Conservation (phyloP, 1,140 invertebrate genomes). For the Brachionus paranguensis region DNA sequence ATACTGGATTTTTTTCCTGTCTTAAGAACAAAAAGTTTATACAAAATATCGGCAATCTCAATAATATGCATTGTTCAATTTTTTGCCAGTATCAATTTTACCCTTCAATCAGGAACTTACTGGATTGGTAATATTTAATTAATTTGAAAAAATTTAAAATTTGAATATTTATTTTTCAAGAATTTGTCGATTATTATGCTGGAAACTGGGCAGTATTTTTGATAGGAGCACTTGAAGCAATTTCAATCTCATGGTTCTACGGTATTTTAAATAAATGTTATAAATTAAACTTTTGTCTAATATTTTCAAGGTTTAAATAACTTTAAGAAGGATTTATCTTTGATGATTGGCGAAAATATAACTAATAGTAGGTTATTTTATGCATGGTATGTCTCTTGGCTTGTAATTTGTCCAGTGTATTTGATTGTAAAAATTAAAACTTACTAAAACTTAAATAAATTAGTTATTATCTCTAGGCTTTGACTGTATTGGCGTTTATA, state of each 20-base stretch:
- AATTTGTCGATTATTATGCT: conserved; percentile 36
- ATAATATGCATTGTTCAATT: conserved; percentile 61
- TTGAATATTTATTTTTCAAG: not conserved
- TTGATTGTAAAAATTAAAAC: conserved; percentile 57
- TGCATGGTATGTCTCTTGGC: conserved; percentile 56
- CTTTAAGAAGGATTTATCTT: conserved; percentile 53
- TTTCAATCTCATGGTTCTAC: conserved; percentile 35
- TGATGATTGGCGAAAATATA: conserved; percentile 53
- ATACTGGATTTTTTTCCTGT: conserved; percentile 65
- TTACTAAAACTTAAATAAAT: not conserved
- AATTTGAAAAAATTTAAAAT: not conserved
- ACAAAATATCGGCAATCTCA: conserved; percentile 60
- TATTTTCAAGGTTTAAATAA: conserved; percentile 45
- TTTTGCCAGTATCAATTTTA: conserved; percentile 61
- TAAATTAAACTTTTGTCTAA: not conserved
- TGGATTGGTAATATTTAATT: conserved; percentile 3
- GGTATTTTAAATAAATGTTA: conserved; percentile 40
- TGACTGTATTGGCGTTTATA: conserved; percentile 63
- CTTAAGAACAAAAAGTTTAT: conserved; percentile 46
- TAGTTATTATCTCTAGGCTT: conserved; percentile 46
- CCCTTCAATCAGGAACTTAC: conserved; percentile 38
- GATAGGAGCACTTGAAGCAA: not conserved
- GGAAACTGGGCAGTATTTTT: conserved; percentile 39
- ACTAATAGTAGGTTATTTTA: conserved; percentile 42
- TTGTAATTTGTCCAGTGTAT: conserved; percentile 52